Conservation (phyloP, 2,797 vertebrate genomes). For the Ctenochaetus hawaiiensis region DNA sequence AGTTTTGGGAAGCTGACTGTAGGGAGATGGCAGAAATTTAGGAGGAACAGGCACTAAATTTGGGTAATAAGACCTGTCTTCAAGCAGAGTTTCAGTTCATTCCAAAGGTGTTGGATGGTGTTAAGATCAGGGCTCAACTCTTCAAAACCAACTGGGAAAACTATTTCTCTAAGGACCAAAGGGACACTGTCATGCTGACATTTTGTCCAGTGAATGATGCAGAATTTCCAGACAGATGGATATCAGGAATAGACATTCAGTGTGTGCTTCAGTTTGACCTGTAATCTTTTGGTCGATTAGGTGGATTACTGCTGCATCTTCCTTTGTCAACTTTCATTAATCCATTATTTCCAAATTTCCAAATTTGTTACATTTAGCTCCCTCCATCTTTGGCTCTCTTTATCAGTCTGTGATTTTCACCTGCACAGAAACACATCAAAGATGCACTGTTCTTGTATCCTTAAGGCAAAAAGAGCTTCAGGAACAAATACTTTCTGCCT, state of each 20-base stretch:
- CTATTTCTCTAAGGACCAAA: too few relatives aligned
- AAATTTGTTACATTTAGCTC: not conserved
- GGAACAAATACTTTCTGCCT: not conserved
- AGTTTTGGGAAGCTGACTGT: not conserved
- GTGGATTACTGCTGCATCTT: not conserved
- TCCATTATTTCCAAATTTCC: not conserved
- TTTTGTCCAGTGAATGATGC: too few relatives aligned
- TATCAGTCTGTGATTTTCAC: not conserved
- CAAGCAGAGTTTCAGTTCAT: not conserved
- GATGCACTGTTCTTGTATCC: conserved; percentile 2
- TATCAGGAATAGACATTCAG: not conserved
- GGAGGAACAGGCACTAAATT: not conserved
- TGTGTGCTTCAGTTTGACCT: not conserved
- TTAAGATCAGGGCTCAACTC: not conserved
- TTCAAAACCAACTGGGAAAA: not conserved
- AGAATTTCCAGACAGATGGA: not conserved
- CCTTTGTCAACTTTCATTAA: fast-evolving
- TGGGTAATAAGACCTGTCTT: not conserved
- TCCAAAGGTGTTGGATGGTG: not conserved
- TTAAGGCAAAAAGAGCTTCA: not conserved
- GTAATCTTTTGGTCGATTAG: not conserved
- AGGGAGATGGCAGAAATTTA: too few relatives aligned
- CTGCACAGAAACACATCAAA: conserved; percentile 1
- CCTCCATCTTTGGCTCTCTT: not conserved
- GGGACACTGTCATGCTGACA: too few relatives aligned